Evolutionary conservation across 2,888 invertebrate species (phyloP), one percentile per base, ranked within the genome.

Genomic region (Lithophane ornitopus): DNA sequence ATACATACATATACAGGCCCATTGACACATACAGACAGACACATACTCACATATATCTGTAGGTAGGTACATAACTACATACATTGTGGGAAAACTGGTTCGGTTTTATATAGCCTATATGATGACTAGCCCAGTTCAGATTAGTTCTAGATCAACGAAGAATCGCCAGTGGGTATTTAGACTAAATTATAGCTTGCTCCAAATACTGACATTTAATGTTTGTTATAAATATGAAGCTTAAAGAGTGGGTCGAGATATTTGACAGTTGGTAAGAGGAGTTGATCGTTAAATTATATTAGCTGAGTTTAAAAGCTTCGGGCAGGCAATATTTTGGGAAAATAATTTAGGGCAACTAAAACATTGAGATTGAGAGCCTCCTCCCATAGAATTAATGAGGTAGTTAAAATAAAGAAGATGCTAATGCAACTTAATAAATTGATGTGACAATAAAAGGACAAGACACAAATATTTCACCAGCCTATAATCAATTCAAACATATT

Each of bases 121-220:
- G 52, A 68, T 66, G 59, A 58, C 68, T 81, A 68, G 68, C 28
- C 49, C 28, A 59, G 19, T n/a, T 67, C 41, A 77, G 61, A 77
- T 84, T 62, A 77, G 58, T 74, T 74, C 71, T 81, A 83, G 81
- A 80, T 74, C 66, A 54, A 68, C 69, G 49, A 67, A 71, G 72
- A 70, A 83, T 75, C 75, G 76, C 83, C 76, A 81, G 63, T 74
- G 81, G 79, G 71, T 78, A 81, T 84, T 71, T 68, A 74, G 68
- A 73, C 72, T 78, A 79, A 86, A 86, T 86, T 81, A 86, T 77
- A 75, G 74, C 73, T 61, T 83, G 81, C 71, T 75, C 85, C 74
- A 80, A 85, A 86, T 85, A 86, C 74, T 84, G 69, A 72, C 74
- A 58, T 65, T 82, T 74, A 78, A 85, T 81, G 76, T 56, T 56